These are phyloP conservation scores for Procambarus clarkii DNA, from an alignment of 1,140 invertebrate species.

Conservation along the genomic window DNA sequence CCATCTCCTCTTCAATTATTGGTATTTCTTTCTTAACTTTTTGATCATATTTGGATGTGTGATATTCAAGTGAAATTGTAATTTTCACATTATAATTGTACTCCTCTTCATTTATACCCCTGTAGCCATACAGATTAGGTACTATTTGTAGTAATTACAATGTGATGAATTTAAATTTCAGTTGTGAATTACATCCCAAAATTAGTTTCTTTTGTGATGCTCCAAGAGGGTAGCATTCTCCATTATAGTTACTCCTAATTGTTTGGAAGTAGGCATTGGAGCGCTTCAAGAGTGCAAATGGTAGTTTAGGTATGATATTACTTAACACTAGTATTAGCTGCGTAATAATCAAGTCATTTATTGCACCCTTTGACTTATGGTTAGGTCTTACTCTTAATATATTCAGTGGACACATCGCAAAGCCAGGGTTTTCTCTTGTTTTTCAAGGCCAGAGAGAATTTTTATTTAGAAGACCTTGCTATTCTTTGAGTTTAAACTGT, in stretches of 20 bases:
- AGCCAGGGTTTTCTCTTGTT: conserved; percentile 25
- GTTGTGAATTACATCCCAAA: conserved; percentile 23
- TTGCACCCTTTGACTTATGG: conserved; percentile 63
- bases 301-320: conserved; percentile 69
- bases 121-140: conserved; percentile 28
- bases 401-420: conserved; percentile 56
- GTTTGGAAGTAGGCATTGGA: conserved; percentile 66
- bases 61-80: conserved; percentile 48
- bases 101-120: conserved; percentile 25
- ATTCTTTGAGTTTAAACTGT: conserved; percentile 41
- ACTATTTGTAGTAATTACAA: conserved; percentile 15
- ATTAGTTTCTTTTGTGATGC: conserved; percentile 27
- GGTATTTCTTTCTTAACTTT: conserved; percentile 38
- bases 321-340: conserved; percentile 65
- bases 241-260: conserved; percentile 48
- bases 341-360: conserved; percentile 65
- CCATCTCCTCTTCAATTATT: conserved; percentile 41
- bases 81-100: conserved; percentile 32
- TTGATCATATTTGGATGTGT: conserved; percentile 37
- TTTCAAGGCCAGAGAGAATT: conserved; percentile 32
- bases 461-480: conserved; percentile 27
- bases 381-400: conserved; percentile 50
- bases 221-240: conserved; percentile 48
- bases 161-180: conserved; percentile 27
- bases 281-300: conserved; percentile 68